Evolutionary conservation across 2,113 vertebrate genomes (phyloP), one percentile per base, ranked within the genome.

Genomic region (Excalfactoria chinensis): DNA sequence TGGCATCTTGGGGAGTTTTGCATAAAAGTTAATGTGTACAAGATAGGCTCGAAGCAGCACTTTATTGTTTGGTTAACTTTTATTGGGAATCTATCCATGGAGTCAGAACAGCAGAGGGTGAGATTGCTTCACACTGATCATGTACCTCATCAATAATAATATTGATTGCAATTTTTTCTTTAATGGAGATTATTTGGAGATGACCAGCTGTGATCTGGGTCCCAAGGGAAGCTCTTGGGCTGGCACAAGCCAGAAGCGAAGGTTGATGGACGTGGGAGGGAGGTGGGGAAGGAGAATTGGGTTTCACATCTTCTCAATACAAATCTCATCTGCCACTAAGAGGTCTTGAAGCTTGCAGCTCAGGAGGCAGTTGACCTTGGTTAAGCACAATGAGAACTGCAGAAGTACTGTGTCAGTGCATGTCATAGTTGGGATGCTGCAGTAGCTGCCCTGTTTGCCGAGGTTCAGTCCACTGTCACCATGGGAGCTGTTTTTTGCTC

Each of bases 361-460:
- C 75, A 62, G 76, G 30, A 79, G 64, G 77, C 53, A 56, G 86
- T 6, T 96, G 92, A 69, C 88, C 72, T 9, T 69, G 95, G 93
- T 92, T 84, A 92, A 92, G 84, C 71, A 1, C 60, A 76, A 30
- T 51, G 89, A 94, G 88, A 83, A 88, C 86, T 44, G 70, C 20
- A 79, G 88, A 93, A 81, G 80, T 75, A 78, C 88, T 2, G 2
- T 48, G 74, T 55, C 44, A 68, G 25, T 5, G 18, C 1, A 3
- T 5, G 21, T 85, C 71, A 60, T 63, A 59, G 64, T 0, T 0
- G 37, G 66, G 80, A 37, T 85, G 58, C 72, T 66, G 76, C 2
- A 9, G 51, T 58, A 74, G 76, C 46, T 1, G 0, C 22, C 34
- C 55, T 1, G 4, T 51, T 58, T 63, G 79, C 6, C 2, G 3